Conservation (phyloP, 2,888 invertebrate genomes). For the Doris montereyensis region DNA sequence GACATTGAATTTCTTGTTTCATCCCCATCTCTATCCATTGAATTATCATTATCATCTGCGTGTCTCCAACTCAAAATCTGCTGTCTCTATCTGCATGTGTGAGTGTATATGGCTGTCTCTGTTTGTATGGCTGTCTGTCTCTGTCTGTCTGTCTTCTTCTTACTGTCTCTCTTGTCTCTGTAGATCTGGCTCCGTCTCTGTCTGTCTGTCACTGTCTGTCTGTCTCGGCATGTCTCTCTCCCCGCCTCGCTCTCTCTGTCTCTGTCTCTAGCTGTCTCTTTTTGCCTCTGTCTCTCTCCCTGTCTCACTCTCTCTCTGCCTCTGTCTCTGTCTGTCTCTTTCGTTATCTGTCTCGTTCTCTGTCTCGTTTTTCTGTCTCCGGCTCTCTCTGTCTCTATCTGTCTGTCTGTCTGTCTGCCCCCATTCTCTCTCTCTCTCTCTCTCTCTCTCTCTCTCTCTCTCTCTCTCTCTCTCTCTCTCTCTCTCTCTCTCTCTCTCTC, state of each 20-base stretch:
- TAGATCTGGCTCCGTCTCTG: background rate
- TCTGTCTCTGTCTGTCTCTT: too few relatives aligned
- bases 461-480: background rate
- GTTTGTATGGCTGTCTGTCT: conserved; percentile 28
- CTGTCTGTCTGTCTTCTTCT: conserved; percentile 16
- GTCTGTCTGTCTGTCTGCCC: too few relatives aligned
- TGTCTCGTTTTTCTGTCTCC: too few relatives aligned
- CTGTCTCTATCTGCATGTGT: too few relatives aligned
- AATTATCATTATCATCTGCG: too few relatives aligned
- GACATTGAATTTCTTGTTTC: too few relatives aligned
- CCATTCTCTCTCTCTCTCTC: conserved; percentile 8
- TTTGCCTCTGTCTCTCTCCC: background rate
- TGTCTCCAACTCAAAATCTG: too few relatives aligned
- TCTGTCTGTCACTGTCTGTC: background rate
- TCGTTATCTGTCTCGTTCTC: too few relatives aligned
- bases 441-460: background rate
- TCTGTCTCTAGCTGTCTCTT: background rate
- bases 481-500: background rate
- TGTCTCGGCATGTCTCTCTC: background rate
- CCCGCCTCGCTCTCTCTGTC: background rate
- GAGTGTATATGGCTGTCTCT: too few relatives aligned
- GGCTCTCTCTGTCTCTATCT: too few relatives aligned
- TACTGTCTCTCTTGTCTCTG: background rate
- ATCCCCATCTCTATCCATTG: too few relatives aligned
- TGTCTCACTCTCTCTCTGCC: background rate